A percentile compares a stretch with the other conserved stretches of the same genome.
phyloP scores from a whole-genome alignment of 2,888 invertebrate species.

The Dichetophora obliterata region DNA sequence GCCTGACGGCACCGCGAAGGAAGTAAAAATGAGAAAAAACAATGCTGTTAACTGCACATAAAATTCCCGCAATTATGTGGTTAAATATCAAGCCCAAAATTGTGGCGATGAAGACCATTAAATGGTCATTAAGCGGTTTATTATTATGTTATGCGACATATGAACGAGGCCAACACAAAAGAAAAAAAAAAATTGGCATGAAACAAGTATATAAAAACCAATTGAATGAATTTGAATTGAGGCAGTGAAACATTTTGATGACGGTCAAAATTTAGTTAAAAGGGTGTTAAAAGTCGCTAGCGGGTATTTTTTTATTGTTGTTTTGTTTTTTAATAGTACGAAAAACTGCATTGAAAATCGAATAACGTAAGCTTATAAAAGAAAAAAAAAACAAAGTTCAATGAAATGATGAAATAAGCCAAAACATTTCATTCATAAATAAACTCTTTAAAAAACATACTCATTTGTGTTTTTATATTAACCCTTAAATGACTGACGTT shows the following conservation, averaged over 20 bases:
- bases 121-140: constrained; percentile 62
- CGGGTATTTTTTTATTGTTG: neutral
- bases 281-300: neutral
- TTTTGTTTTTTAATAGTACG: neutral
- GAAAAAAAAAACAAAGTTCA: no score
- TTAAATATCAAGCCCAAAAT: constrained; percentile 62
- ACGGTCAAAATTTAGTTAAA: neutral
- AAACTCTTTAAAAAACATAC: neutral
- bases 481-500: no score
- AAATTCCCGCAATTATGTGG: constrained; percentile 65
- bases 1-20: neutral
- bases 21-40: neutral
- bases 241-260: constrained; percentile 10
- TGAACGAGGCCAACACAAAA: constrained; percentile 14
- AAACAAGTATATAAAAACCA: neutral
- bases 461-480: no score
- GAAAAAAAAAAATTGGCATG: neutral
- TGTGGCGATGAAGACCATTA: constrained; percentile 62
- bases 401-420: neutral
- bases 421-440: neutral
- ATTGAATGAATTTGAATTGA: neutral
- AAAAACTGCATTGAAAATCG: neutral
- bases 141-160: constrained; percentile 42
- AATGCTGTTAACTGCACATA: constrained; percentile 49
- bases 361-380: neutral